Conservation (phyloP, 2,113 vertebrate genomes). For the Percina caprodes region DNA sequence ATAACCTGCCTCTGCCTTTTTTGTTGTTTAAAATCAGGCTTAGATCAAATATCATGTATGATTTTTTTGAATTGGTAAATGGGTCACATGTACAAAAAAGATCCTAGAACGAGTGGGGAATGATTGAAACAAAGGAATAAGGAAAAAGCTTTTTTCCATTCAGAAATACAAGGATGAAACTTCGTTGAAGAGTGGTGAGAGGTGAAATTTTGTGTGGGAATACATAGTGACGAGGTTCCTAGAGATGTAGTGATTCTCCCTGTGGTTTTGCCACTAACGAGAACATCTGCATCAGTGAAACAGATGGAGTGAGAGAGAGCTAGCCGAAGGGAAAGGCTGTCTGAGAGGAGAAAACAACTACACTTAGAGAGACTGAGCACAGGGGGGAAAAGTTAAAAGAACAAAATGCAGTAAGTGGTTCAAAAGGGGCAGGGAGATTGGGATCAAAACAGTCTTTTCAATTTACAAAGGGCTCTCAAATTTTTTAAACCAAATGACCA, state of each 20-base stretch:
- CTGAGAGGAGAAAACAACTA: constrained; percentile 42
- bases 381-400: constrained; percentile 27
- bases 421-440: neutral
- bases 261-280: constrained; percentile 70
- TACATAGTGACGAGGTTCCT: constrained; percentile 39
- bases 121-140: neutral
- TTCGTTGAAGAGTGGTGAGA: constrained; percentile 28
- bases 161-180: neutral
- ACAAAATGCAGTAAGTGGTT: constrained; percentile 28
- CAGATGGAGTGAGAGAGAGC: constrained; percentile 40
- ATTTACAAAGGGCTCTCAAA: neutral
- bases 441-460: neutral
- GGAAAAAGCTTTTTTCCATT: neutral
- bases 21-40: neutral
- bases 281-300: constrained; percentile 75
- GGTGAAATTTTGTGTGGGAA: constrained; percentile 41
- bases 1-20: neutral
- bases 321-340: constrained; percentile 47
- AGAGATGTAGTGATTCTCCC: constrained; percentile 57
- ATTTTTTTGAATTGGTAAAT: neutral
- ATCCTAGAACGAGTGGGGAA: neutral
- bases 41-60: neutral
- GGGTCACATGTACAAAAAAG: neutral
- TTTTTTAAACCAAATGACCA: neutral
- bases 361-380: constrained; percentile 12